Evolutionary conservation across 2,113 vertebrate genomes (phyloP), one percentile per base, ranked within the genome.

Genomic region (Peromyscus leucopus): DNA sequence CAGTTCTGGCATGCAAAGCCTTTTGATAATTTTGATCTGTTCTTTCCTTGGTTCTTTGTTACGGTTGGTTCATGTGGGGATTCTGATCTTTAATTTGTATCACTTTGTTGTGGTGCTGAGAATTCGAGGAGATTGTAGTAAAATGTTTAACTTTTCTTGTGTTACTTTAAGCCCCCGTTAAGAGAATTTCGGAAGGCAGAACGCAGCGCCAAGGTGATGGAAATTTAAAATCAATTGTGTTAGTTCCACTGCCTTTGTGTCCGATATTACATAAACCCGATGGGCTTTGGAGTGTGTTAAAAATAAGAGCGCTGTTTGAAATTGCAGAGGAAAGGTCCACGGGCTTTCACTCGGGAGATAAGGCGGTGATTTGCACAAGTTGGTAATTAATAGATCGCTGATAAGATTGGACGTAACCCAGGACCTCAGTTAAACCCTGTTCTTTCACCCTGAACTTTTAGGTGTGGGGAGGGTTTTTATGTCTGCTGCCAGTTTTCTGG

Each of bases 301-400:
- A 96, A 91, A 91, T 96, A 95, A 96, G 94, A 97, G 72, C 89
- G 76, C 1, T 95, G 24, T 92, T 96, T 96, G 95, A 97, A 97
- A 89, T 48, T 61, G 65, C 79, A 96, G 90, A 65, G 72, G 65
- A 79, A 98, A 95, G 39, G 87, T 95, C 88, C 95, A 61, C 28
- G 28, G 91, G 59, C 93, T 94, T 96, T 94, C 48, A 76, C 92
- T 92, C 26, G 92, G 83, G 59, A 92, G 97, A 98, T 97, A 96
- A 95, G 96, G 80, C 42, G 65, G 93, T 57, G 97, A 96, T 94
- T 98, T 98, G 96, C 92, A 91, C 95, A 96, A 97, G 95, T 94
- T 36, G 19, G 89, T 97, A 98, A 97, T 98, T 96, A 97, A 95
- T 96, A 97, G 97, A 98, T 98, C 93, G 96, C 86, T 97, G 98